Conservation (phyloP, 2,113 vertebrate genomes). For the Terrapene triunguis region DNA sequence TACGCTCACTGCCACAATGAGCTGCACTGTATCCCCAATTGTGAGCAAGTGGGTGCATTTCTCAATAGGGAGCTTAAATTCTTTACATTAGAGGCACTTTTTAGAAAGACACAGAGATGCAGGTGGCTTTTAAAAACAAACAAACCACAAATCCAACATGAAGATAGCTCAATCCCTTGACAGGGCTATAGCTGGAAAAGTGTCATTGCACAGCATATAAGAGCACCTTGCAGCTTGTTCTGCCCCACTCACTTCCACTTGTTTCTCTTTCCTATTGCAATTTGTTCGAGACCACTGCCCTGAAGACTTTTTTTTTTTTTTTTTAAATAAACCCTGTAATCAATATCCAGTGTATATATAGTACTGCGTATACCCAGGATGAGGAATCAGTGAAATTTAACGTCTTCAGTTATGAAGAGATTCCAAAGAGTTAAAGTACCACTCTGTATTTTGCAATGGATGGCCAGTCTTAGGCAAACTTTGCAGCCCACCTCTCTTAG, state of each 20-base stretch:
- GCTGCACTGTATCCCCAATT: not conserved
- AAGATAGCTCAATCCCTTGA: not conserved
- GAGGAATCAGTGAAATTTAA: conserved; percentile 11
- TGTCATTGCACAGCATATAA: not conserved
- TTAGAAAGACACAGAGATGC: not conserved
- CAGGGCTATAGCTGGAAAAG: not conserved
- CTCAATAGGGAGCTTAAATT: not conserved
- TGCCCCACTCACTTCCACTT: not conserved
- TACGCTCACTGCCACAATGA: not conserved
- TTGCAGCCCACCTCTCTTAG: not conserved
- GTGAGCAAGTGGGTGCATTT: fast-evolving
- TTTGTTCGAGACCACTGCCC: not conserved
- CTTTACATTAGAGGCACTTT: not conserved
- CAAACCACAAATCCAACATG: not conserved
- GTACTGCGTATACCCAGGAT: not conserved
- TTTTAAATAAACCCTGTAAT: not conserved
- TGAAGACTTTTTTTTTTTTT: not conserved
- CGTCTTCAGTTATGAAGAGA: not conserved
- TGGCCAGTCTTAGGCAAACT: not conserved
- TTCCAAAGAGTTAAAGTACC: fast-evolving
- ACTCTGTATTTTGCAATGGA: not conserved
- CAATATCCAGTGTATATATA: not conserved
- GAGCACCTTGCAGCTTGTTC: not conserved
- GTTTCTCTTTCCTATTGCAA: not conserved
- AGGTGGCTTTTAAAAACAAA: not conserved